Base-by-base conservation (phyloP, 2,888 invertebrate genomes). In the Stenolophus ochropezus region DNA sequence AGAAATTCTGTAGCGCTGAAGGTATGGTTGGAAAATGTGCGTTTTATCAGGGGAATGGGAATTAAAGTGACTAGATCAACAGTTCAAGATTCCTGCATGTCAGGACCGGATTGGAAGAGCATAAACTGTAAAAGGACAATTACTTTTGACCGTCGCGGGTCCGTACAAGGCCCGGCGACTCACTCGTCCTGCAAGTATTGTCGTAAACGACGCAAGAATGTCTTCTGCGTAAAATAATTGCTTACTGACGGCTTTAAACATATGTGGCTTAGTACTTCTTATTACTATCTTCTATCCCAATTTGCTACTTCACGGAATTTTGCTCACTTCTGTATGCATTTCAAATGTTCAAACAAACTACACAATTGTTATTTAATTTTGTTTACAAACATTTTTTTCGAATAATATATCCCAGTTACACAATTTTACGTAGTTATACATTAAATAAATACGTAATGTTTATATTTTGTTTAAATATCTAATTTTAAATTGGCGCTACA, bases 171-270 rank as follows among this genome's bases (percentile, higher is more conserved):
- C 27, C 27, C 20, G 61, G 23, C 23, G 18, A 69, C 14, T 33
- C 33, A 33, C 33, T 27, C 33, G 27, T 69, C 42, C 65, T 69
- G 65, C 18, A 18, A 33, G 16, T 69, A 61, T 61, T 77, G 56
- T 79, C 69, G 53, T 71, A 33, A 49, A 58, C 47, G 77, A 21
- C 27, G 20, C 61, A 79, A 79, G 79, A 79, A 79, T 79, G 69
- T 71, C 21, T 79, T 79, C 79, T 69, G 18, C 49, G 71, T 71
- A 79, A 79, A 79, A 79, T 79, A 79, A 79, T 79, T 79, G 79
- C 71, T 71, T 71, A 71, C 71, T 79, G 58, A 76, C 58, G 16
- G 58, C 58, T 76, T 76, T 58, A 76, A 79, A 79, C 71, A 49
- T 69, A 33, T 69, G 33, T 69, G 65, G 6, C 33, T 69, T n/a